Base-by-base conservation (phyloP, 1,140 invertebrate genomes). In the Sitobion miscanthi region DNA sequence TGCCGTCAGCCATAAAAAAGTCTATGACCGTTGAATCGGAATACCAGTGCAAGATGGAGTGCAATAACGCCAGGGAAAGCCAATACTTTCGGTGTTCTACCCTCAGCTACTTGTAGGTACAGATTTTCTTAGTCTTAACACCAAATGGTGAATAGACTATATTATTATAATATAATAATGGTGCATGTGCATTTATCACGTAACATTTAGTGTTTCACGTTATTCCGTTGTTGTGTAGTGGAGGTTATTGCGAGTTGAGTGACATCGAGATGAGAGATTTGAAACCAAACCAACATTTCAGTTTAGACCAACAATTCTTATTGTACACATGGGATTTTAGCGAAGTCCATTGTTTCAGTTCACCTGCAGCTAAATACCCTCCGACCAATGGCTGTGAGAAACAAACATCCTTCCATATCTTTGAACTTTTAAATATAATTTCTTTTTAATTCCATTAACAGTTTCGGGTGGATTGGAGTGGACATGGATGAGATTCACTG, bases 401-500 rank as follows among this genome's bases (percentile, higher is more conserved):
- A 42, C 11, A 42, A 85, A 42, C 8, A 6, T 45, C 9, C 38
- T 77, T 30, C 11, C 62, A 14, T 17, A n/a, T 77, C 30, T n/a
- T 69, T 77, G 4, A 77, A 4, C n/a, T 77, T n/a, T n/a, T 77
- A 77, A 77, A n/a, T 77, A 77, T 0, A 35, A 77, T 62, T 30
- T 30, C 1, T 30, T 54, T 86, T 42, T 30, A 23, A 62, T 35
- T 47, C 2, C 30, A 42, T 30, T 42, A 93, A 14, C 23, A 42
- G 89, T 83, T 25, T n/a, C 93, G 0, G 38, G 25, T 54, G 94
- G 94, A 47, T 86, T 91, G 17, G 94, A 93, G 57, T 86, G 93
- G 45, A 95, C 96, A n/a, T 97, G 97, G 96, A 96, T 96, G 87
- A 96, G 96, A 93, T 98, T 97, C 94, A 97, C 97, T 0, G 97